Evolutionary conservation across 1,140 invertebrate genomes (phyloP), one percentile per base, ranked within the genome.

Genomic region (Phortica variegata): DNA sequence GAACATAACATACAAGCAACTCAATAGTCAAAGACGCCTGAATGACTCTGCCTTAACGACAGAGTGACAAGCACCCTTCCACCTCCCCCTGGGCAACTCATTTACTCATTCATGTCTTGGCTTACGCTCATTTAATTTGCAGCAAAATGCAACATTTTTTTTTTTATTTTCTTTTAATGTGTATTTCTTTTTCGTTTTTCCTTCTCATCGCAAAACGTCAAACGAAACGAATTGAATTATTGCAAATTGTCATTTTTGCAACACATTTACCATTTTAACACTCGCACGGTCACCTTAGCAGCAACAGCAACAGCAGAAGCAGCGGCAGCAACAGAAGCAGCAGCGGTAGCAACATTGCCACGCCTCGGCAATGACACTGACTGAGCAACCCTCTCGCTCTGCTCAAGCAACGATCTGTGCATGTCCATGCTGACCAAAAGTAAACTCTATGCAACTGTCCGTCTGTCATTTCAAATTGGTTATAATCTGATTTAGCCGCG

Each of bases 171-270:
- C 7, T 7, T 37, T 37, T n/a, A 37, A 37, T 31, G 29, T n/a
- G n/a, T 13, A 37, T 7, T 15, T 37, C 16, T 37, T 37, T 7
- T 7, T 7, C 12, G 6, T 29, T 29, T 29, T 7, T 29, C 26
- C 26, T 29, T 29, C 12, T 6, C 26, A n/a, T 29, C 6, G 12
- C 6, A 29, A 7, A 29, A 6, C 26, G 26, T 12, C 26, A 29
- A 12, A 12, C 26, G 26, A 29, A n/a, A 34, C 10, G 21, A 40
- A 26, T 38, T 58, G 56, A 59, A 49, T 59, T 57, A 58, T 58
- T 23, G 56, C 47, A 26, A 54, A 57, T 58, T 58, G 56, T 58
- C 56, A 57, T 52, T 57, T 42, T 19, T 34, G 42, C 55, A 58
- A 43, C 49, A 57, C 44, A 58, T 58, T 58, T 44, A 36, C 44